Evolutionary conservation across 2,113 vertebrate genomes (phyloP).

Genomic region (Chamaetylas fuelleborni): DNA sequence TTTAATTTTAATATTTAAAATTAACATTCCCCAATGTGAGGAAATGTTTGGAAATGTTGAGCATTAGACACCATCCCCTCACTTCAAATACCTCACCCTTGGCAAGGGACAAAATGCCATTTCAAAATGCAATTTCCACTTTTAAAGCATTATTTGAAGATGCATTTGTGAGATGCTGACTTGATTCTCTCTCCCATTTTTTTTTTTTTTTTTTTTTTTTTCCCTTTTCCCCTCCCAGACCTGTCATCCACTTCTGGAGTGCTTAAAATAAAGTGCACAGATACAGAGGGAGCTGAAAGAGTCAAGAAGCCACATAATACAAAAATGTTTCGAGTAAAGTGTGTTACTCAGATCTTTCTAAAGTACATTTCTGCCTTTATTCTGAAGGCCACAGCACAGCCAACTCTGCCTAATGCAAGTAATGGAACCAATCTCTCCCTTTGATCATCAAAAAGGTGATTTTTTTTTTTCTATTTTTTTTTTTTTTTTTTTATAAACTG

Average conservation of each 20-base stretch:
- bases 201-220: neutral
- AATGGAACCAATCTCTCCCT: conserved; percentile 92
- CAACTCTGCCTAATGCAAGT: conserved; percentile 91
- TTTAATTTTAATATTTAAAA: neutral
- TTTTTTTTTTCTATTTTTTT: conserved; percentile 61
- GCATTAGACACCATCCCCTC: neutral
- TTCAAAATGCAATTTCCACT: conserved; percentile 81
- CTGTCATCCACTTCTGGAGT: conserved; percentile 91
- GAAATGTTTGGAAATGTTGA: neutral
- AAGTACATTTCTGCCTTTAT: conserved; percentile 89
- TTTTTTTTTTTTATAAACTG: neutral
- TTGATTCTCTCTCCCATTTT: conserved; percentile 64
- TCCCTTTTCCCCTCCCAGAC: conserved; percentile 1
- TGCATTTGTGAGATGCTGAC: conserved; percentile 79
- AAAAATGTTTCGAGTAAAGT: conserved; percentile 90
- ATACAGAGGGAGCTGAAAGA: conserved; percentile 84
- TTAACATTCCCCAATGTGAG: neutral
- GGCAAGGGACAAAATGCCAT: conserved; percentile 67
- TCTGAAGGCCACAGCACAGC: conserved; percentile 84
- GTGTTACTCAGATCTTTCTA: conserved; percentile 91
- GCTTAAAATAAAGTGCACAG: conserved; percentile 92
- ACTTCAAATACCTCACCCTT: conserved; percentile 50
- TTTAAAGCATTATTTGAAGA: conserved; percentile 81
- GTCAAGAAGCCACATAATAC: conserved; percentile 88
- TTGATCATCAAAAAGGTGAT: conserved; percentile 88